Conservation (phyloP, 2,888 invertebrate genomes). For the Pantelozetes paolii region DNA sequence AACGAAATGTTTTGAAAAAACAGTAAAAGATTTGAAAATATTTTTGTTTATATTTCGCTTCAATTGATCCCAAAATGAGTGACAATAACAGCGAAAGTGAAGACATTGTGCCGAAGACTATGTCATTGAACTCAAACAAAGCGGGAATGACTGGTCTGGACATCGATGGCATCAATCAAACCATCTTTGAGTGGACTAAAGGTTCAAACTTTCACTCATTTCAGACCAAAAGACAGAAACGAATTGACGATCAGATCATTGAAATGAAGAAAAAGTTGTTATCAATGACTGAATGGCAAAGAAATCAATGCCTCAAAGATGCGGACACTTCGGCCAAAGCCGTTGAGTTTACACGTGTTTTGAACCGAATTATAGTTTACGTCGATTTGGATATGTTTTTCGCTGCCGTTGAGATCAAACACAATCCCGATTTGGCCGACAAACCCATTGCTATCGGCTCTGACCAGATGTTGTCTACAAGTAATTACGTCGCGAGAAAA, state of each 20-base stretch:
- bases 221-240: conserved; percentile 56
- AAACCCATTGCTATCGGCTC: conserved; percentile 62
- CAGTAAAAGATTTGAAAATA: no score
- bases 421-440: conserved; percentile 50
- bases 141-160: conserved; percentile 48
- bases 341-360: conserved; percentile 54
- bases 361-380: conserved; percentile 57
- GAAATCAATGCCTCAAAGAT: conserved; percentile 49
- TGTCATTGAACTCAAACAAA: conserved; percentile 44
- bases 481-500: conserved; percentile 60
- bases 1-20: no score
- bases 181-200: conserved; percentile 54
- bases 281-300: conserved; percentile 50
- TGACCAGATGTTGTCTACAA: conserved; percentile 59
- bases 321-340: conserved; percentile 53
- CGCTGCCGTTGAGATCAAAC: conserved; percentile 60
- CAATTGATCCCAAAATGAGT: no score
- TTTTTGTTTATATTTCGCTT: no score
- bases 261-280: conserved; percentile 39
- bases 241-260: conserved; percentile 54
- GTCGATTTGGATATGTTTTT: conserved; percentile 63
- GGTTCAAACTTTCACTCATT: conserved; percentile 59
- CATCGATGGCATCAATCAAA: conserved; percentile 51
- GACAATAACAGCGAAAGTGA: not conserved
- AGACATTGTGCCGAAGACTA: not conserved